Evolutionary conservation across 2,113 vertebrate species (phyloP), one percentile per base, ranked within the genome.

Genomic region (Gracilinanus agilis): DNA sequence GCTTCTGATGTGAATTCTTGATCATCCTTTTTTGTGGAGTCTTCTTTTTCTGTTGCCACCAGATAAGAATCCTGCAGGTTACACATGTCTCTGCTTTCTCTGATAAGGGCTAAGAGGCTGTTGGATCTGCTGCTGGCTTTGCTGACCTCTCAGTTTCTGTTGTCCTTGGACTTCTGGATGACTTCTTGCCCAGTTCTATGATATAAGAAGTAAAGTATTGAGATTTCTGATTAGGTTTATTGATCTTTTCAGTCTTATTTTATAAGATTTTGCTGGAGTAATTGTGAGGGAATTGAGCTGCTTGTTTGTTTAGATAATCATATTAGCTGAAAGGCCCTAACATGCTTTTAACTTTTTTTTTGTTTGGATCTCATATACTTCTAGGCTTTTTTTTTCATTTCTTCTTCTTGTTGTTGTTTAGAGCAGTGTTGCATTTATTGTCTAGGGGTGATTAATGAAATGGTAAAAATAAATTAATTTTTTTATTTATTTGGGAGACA

Each of bases 361-460:
- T 40, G 6, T 83, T 83, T 83, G n/a, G 7, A 40, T 83, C n/a
- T 83, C 19, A 23, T 83, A 19, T 23, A 40, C 19, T 21, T 40
- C 19, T 83, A 23, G n/a, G n/a, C 67, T 23, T 83, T 83, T 83
- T 83, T 83, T 40, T 83, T 40, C n/a, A 23, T n/a, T n/a, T 75
- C 3, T 12, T 67, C 19, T 19, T 75, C 13, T 34, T 61, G 56
- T 61, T 83, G 34, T 40, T 40, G 7, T 40, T 83, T n/a, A 83
- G n/a, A 83, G n/a, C n/a, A 6, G 16, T 83, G 5, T 40, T 83
- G 19, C 5, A 40, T 40, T 83, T 83, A 10, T 83, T 23, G 40
- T 40, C 40, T 23, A 83, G 0, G 92, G 83, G 58, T n/a, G 58
- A 53, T 88, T 5, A 0, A 0, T 13, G 0, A 0, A 88, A 88